Conservation (phyloP, 1,140 invertebrate species). For the Papilio glaucus region DNA sequence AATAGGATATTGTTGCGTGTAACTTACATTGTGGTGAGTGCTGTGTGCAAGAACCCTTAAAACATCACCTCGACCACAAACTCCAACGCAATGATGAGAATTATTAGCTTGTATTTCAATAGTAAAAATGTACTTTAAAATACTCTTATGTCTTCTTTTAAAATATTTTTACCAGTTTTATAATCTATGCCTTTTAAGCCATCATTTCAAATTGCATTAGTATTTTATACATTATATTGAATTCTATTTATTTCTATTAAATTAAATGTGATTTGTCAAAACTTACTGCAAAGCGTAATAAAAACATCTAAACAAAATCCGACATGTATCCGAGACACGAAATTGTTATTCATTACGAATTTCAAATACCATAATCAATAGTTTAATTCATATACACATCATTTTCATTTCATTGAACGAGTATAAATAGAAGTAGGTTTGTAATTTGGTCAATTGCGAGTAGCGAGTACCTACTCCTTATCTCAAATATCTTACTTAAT, state of each 20-base stretch:
- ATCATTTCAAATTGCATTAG: neutral
- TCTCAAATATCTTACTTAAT: too few species aligned
- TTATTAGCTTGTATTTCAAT: too few species aligned
- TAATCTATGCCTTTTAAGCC: neutral
- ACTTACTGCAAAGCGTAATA: neutral
- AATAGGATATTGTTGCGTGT: too few species aligned
- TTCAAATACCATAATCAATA: neutral
- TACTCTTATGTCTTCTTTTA: too few species aligned
- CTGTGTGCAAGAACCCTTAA: too few species aligned
- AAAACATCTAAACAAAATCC: neutral
- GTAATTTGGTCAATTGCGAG: conserved; percentile 78
- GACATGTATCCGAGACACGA: neutral
- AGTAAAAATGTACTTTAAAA: too few species aligned
- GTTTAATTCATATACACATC: neutral
- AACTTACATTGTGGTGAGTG: too few species aligned
- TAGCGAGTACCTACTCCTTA: conserved; percentile 57
- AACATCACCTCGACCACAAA: too few species aligned
- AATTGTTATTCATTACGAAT: neutral
- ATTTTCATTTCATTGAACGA: conserved; percentile 40
- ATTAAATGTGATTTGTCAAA: too few species aligned
- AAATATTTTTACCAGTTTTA: neutral
- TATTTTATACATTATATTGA: too few species aligned
- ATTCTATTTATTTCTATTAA: too few species aligned
- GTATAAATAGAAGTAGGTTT: conserved; percentile 64
- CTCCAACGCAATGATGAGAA: too few species aligned